Evolutionary conservation across 2,888 invertebrate genomes (phyloP), one percentile per base, ranked within the genome.

Genomic region (Ceriagrion tenellum): DNA sequence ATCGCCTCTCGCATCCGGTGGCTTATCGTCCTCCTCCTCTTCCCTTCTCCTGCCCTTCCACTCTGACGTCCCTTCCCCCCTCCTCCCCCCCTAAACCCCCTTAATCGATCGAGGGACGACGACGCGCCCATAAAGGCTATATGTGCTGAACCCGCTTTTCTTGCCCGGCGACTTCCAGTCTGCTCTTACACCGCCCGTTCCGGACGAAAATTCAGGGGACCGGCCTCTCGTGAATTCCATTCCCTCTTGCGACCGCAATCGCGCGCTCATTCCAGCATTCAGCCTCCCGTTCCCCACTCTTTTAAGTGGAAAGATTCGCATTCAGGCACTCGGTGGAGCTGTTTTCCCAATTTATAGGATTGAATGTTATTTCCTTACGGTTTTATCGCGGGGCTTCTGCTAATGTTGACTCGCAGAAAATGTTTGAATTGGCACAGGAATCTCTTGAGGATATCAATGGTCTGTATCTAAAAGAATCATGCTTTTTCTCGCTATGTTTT

Each of bases 21-120:
- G 81, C 81, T 81, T 81, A 81, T 81, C 81, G 30, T 81, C 81
- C 16, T 81, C 81, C 81, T 35, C n/a, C n/a, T n/a, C n/a, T n/a
- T n/a, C n/a, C n/a, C n/a, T n/a, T n/a, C n/a, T n/a, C n/a, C n/a
- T n/a, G n/a, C n/a, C n/a, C n/a, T n/a, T n/a, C n/a, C n/a, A n/a
- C 81, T 81, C 26, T 69, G 4, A 20, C 12, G 20, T 8, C 69
- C 69, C 8, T 26, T 26, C 23, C 12, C 81, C 16, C 81, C 18
- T 35, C 30, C 2, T 81, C 35, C 35, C 35, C 35, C 35, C n/a
- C n/a, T n/a, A 12, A 26, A 20, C n/a, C 26, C 81, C 35, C 35
- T 26, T 81, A 35, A 81, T 81, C 35, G 81, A 81, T 81, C 81
- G 35, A 10, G 35, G 30, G 81, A n/a, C 59, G 59, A 56, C 30